Evolutionary conservation across 2,797 vertebrate species (phyloP), one percentile per base, ranked within the genome.

Genomic region (Cyclura pinguis): DNA sequence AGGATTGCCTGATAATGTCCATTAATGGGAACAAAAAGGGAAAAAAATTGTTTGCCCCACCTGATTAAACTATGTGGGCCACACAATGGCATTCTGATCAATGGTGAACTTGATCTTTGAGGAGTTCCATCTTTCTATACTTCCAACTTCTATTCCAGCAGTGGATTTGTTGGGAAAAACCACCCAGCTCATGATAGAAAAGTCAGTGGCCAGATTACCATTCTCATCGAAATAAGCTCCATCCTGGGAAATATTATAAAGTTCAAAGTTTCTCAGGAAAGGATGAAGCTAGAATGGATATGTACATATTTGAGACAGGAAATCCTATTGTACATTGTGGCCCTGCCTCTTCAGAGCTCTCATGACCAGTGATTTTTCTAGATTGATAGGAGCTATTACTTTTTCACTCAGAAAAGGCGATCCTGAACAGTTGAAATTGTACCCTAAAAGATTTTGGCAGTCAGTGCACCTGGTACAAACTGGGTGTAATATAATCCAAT

Each of bases 21-120:
- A 73, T 73, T 35, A 82, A 82, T 0, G 6, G 38, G 20, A 64
- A 16, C 4, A 35, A 5, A 13, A 62, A 6, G 42, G n/a, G n/a
- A 20, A 67, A 13, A 3, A 64, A 14, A n/a, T 27, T 24, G n/a
- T 18, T 29, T 59, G 14, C 27, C 27, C 8, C 16, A 82, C 87
- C 80, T 82, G 35, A 80, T 88, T 88, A 64, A 88, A 88, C 35
- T 9, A 42, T 1, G 1, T 73, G 50, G 87, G 47, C 87, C 87
- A 88, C 35, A 20, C 78, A 57, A 88, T 73, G 52, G 87, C 80
- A 32, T 42, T 67, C 52, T 59, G 67, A 52, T 88, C 52, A 72
- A 82, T 32, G 16, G 50, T 32, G 50, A 88, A 3, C 52, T 82
- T 73, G 52, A 88, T 32, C 9, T 72, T 67, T 0, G 27, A 29